A percentile compares a stretch with the other conserved stretches of the same genome.
phyloP scores from a whole-genome alignment of 2,888 invertebrate species.

The Congeria kusceri region DNA sequence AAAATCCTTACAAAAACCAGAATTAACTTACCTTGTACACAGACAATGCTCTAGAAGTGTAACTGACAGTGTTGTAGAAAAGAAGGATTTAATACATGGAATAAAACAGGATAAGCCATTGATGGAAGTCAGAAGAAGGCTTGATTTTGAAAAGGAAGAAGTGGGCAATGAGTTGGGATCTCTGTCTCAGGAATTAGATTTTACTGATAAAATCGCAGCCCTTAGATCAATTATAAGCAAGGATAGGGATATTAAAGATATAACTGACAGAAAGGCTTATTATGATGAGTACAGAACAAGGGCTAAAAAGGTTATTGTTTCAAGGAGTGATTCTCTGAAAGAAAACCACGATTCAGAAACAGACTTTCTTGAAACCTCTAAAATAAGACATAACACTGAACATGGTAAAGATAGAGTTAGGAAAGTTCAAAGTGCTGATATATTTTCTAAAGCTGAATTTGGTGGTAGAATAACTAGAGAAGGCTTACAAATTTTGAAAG shows the following conservation, averaged over 20 bases:
- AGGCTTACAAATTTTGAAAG: conserved; percentile 42
- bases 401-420: conserved; percentile 20
- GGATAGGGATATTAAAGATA: conserved; percentile 22
- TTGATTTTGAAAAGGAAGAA: conserved; percentile 54
- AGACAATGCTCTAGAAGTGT: neutral
- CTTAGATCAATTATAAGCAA: conserved; percentile 56
- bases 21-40: too few species aligned
- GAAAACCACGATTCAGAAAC: conserved; percentile 23
- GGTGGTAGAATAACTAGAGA: conserved; percentile 44
- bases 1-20: neutral
- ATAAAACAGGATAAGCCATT: conserved; percentile 25
- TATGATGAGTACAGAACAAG: conserved; percentile 52
- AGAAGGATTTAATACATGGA: neutral
- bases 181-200: conserved; percentile 54
- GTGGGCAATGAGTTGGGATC: conserved; percentile 14
- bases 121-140: conserved; percentile 48
- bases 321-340: conserved; percentile 56
- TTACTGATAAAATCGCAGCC: conserved; percentile 72
- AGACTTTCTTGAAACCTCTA: neutral
- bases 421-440: conserved; percentile 53
- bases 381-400: neutral
- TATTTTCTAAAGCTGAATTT: conserved; percentile 27
- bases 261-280: conserved; percentile 47
- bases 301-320: conserved; percentile 47
- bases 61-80: neutral